Evolutionary conservation across 2,113 vertebrate species (phyloP).

Genomic region (Lipotes vexillifer): DNA sequence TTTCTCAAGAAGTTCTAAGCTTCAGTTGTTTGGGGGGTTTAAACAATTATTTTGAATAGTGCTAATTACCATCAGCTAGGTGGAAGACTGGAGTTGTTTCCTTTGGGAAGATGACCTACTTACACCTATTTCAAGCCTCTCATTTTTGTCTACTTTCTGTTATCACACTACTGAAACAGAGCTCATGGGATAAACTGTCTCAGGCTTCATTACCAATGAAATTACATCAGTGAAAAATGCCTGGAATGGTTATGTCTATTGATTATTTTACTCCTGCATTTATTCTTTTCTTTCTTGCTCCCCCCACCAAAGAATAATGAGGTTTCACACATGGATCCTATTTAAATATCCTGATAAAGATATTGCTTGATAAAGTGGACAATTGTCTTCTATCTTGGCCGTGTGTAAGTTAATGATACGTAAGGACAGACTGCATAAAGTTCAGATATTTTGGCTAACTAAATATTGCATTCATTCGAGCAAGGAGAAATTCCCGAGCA

Average conservation of each 20-base stretch:
- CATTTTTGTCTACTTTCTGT: slow-evolving; percentile 28
- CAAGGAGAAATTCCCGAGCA: slow-evolving; percentile 13
- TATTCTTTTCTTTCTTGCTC: background rate
- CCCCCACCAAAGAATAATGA: background rate
- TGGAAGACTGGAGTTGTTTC: background rate
- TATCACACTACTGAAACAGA: background rate
- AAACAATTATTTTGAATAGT: background rate
- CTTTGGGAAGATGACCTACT: background rate
- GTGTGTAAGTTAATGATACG: slow-evolving; percentile 18
- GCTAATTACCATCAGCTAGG: background rate
- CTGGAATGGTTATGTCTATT: background rate
- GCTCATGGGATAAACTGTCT: background rate
- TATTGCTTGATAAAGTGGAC: background rate
- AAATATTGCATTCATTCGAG: background rate
- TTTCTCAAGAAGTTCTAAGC: background rate
- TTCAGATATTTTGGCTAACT: slow-evolving; percentile 17
- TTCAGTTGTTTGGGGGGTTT: background rate
- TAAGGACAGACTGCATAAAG: background rate
- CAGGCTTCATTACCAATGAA: slow-evolving; percentile 4
- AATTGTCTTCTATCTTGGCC: background rate
- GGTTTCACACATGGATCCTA: background rate
- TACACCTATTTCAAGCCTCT: background rate
- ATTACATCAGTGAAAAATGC: background rate
- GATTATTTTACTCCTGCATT: background rate
- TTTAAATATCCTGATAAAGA: background rate